Percentiles rank a stretch among this genome's conserved stretches.
Evolutionary conservation across 1,140 invertebrate species (phyloP).

Genomic region (Cydia splendana): DNA sequence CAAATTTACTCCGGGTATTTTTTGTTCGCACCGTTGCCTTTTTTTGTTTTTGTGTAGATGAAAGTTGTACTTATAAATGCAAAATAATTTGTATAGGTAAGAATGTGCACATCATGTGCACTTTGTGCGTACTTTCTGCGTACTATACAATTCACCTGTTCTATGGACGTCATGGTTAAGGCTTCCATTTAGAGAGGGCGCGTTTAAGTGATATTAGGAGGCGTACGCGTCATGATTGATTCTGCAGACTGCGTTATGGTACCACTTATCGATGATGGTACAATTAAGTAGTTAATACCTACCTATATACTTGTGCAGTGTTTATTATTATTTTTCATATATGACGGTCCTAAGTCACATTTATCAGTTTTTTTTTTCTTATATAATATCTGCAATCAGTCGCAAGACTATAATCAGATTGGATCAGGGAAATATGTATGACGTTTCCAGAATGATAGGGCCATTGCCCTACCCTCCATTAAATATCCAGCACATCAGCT

Average conservation of each 20-base stretch:
- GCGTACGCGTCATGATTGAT: constrained; percentile 71
- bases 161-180: constrained; percentile 71
- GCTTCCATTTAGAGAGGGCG: constrained; percentile 66
- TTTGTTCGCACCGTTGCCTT: too few relatives aligned
- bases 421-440: too few relatives aligned
- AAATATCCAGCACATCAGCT: too few relatives aligned
- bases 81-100: background rate
- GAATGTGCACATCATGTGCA: too few relatives aligned
- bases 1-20: too few relatives aligned
- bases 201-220: constrained; percentile 76
- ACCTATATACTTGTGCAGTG: background rate
- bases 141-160: constrained; percentile 38
- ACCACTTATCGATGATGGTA: constrained; percentile 24
- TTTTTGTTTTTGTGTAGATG: too few relatives aligned
- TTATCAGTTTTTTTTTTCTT: too few relatives aligned
- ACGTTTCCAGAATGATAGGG: too few relatives aligned
- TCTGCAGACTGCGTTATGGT: constrained; percentile 50
- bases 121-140: background rate
- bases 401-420: too few relatives aligned
- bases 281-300: background rate
- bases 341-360: background rate
- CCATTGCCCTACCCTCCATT: too few relatives aligned
- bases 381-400: too few relatives aligned
- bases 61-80: too few relatives aligned
- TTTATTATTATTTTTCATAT: background rate